Conservation (phyloP, 2,888 invertebrate species). For the Drosophila planitibia region DNA sequence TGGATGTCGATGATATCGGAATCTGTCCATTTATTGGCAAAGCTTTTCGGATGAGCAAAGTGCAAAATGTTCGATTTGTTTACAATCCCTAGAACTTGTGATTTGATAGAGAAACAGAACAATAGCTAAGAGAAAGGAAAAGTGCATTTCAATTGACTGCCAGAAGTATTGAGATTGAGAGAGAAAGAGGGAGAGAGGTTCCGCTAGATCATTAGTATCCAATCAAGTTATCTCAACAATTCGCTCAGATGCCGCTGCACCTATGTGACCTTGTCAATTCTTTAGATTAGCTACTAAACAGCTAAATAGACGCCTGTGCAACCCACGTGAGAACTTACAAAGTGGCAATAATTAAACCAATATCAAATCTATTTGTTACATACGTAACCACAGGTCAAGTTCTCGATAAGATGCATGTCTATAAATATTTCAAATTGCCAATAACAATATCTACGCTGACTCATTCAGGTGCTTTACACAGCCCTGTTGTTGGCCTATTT, state of each 20-base stretch:
- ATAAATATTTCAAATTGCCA: background rate
- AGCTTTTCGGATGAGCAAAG: slow-evolving; percentile 41
- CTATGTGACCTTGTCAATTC: slow-evolving; percentile 63
- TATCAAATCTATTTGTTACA: background rate
- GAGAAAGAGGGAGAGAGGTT: slow-evolving; percentile 8
- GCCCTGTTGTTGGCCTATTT: slow-evolving; percentile 69
- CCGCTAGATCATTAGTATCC: slow-evolving; percentile 14
- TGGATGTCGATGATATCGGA: slow-evolving; percentile 25
- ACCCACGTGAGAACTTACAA: slow-evolving; percentile 36
- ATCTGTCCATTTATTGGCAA: slow-evolving; percentile 54
- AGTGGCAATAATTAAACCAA: slow-evolving; percentile 40
- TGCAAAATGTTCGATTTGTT: slow-evolving; percentile 46
- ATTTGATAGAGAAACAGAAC: slow-evolving; percentile 32
- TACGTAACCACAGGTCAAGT: background rate
- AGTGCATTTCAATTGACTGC: background rate
- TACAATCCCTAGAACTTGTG: slow-evolving; percentile 46
- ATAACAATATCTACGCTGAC: slow-evolving; percentile 33
- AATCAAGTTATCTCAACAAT: slow-evolving; percentile 37
- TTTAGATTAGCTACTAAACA: slow-evolving; percentile 32
- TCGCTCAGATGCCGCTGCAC: slow-evolving; percentile 21
- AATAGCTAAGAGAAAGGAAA: slow-evolving; percentile 14
- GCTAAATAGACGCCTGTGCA: slow-evolving; percentile 16
- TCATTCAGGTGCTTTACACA: slow-evolving; percentile 41
- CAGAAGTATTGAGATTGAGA: background rate
- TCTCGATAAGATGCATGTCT: slow-evolving; percentile 9